Evolutionary conservation across 2,888 invertebrate genomes (phyloP), one percentile per base, ranked within the genome.

Genomic region (Pegoplata infirma): DNA sequence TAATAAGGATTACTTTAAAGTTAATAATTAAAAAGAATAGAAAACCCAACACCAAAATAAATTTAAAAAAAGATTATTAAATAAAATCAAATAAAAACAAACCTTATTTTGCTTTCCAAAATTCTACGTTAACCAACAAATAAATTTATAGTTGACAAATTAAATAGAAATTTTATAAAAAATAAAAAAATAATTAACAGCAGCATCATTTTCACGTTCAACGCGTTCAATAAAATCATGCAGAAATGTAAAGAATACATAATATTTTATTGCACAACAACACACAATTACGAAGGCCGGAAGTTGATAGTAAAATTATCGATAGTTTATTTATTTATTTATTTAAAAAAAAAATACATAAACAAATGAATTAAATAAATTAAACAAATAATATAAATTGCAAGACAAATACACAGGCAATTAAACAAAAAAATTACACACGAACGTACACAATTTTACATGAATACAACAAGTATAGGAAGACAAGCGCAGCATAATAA

Each of bases 101-200:
- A 95, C 95, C 95, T 93, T 91, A 94, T 93, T 92, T 94, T 94
- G 91, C 93, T 95, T 92, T 95, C 94, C 94, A 94, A 91, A 92
- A 95, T 95, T 91, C 94, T 94, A 88, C 86, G 82, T 75, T 32
- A 17, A 61, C 63, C 36, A 40, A n/a, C 12, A 66, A 59, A 19
- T 25, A 72, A 73, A 25, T 47, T n/a, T 76, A 53, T 14, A 72
- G 59, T 25, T 72, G 61, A 67, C 67, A 69, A n/a, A n/a, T n/a
- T n/a, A n/a, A n/a, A n/a, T n/a, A n/a, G n/a, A n/a, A n/a, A n/a
- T n/a, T n/a, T n/a, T n/a, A n/a, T n/a, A n/a, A 76, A 61, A 66
- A 59, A 68, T 10, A 59, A 53, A 14, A 69, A 36, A 10, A 12
- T 36, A 58, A 28, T 14, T 46, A 66, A 67, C 59, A 74, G 67